Base-by-base conservation (phyloP, 1,140 invertebrate species). In the Zaprionus vittiger region DNA sequence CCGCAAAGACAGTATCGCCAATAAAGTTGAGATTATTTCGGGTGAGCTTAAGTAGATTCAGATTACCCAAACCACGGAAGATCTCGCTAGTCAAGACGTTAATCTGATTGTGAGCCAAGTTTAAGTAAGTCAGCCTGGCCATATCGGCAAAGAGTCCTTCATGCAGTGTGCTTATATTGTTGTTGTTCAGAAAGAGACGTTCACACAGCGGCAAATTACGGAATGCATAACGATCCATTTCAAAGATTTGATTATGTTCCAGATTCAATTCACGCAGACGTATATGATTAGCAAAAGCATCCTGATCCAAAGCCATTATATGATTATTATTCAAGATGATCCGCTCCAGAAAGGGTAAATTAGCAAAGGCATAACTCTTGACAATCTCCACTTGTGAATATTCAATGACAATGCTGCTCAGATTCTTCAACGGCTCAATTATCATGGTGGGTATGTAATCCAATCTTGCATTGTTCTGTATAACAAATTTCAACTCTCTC, bases 1-100 rank as follows among this genome's bases (percentile, higher is more conserved):
- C 96, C 0, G 95, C 94, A 91, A 98, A 97, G 4, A 95, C 96
- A 49, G 95, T 94, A 31, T 96, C 96, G 2, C 95, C 96, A 65
- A 97, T 94, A 86, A 96, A 96, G 31, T 95, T 94, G 66, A 97
- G 94, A 61, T 94, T 93, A 90, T 97, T 97, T n/a, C 93, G 93
- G 6, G 95, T 94, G 28, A 97, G 92, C 79, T 96, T 95, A 24
- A 97, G 94, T 64, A 94, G 94, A 79, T 93, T 93, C 49, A 97
- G 93, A 79, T 94, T 95, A 15, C 94, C 94, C 81, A 97, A 92
- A 59, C 96, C 95, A 61, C 94, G 93, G 91, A 97, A 97, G 47
- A 95, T 95, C 47, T 96, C 95, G 24, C 94, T 94, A 6, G 95
- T 95, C 71, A 97, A 89, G 22, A 95, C 94, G 55, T 94, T 94